These are phyloP conservation scores for Syngnathus scovelli DNA, from an alignment of 2,113 vertebrate species.

Conservation along the genomic window DNA sequence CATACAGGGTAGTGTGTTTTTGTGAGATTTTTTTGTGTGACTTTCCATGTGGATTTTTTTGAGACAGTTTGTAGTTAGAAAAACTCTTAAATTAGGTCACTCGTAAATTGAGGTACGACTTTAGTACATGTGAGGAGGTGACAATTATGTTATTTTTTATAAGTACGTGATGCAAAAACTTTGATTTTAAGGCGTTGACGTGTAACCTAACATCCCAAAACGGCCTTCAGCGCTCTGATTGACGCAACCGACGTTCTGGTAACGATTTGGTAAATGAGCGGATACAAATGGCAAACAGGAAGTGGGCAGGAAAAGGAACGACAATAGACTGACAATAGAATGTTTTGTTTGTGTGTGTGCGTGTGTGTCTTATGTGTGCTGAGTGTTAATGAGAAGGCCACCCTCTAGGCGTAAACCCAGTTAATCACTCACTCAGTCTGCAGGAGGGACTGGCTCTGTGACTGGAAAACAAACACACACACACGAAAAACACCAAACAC, in stretches of 20 bases:
- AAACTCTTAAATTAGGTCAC: not conserved
- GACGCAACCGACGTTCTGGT: not conserved
- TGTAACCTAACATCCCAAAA: not conserved
- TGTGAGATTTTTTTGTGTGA: too few species aligned
- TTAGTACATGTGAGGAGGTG: not conserved
- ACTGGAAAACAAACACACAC: slow-evolving; percentile 59
- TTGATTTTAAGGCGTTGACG: not conserved
- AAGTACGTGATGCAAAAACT: not conserved
- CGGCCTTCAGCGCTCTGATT: not conserved
- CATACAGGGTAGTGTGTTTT: too few species aligned
- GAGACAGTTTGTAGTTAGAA: not conserved
- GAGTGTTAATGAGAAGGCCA: slow-evolving; percentile 68
- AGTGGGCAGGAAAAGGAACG: slow-evolving; percentile 20
- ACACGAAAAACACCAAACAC: slow-evolving; percentile 18
- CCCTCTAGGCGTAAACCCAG: slow-evolving; percentile 64
- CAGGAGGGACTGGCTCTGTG: slow-evolving; percentile 51
- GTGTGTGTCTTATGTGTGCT: slow-evolving; percentile 25
- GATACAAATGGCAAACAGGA: slow-evolving; percentile 21
- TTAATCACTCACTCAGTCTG: slow-evolving; percentile 67
- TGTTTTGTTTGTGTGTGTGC: slow-evolving; percentile 18
- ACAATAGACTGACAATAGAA: slow-evolving; percentile 20
- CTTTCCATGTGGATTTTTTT: too few species aligned
- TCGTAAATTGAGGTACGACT: not conserved
- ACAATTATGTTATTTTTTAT: not conserved
- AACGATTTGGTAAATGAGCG: slow-evolving; percentile 4